These are phyloP conservation scores for Heliconius hermathena DNA, from an alignment of 1,140 invertebrate species.

Conservation along the genomic window DNA sequence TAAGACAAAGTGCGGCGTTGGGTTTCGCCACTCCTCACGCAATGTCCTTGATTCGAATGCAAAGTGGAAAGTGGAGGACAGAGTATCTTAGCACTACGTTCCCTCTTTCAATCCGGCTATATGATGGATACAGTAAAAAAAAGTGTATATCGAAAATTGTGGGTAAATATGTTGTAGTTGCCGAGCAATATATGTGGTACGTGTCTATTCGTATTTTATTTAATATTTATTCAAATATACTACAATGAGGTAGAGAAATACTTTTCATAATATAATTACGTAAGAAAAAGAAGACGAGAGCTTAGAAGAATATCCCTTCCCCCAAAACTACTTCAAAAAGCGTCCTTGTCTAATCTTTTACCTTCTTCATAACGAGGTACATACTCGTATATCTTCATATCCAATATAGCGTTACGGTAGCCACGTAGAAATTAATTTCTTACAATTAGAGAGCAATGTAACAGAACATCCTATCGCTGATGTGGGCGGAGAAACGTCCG, in stretches of 20 bases:
- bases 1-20: too few relatives aligned
- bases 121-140: too few relatives aligned
- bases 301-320: too few relatives aligned
- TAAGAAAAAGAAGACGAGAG: too few relatives aligned
- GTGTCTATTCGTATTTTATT: too few relatives aligned
- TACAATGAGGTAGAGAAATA: not conserved
- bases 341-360: not conserved
- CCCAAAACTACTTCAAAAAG: not conserved
- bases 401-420: slow-evolving; percentile 16
- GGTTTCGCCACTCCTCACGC: too few relatives aligned
- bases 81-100: not conserved
- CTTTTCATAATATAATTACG: too few relatives aligned
- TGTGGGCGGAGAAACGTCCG: slow-evolving; percentile 35
- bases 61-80: not conserved
- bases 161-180: too few relatives aligned
- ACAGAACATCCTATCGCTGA: slow-evolving; percentile 29
- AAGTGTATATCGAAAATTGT: too few relatives aligned
- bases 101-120: too few relatives aligned
- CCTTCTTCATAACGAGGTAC: not conserved
- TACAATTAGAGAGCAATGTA: slow-evolving; percentile 25
- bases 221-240: too few relatives aligned
- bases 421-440: slow-evolving; percentile 30
- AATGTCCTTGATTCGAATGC: not conserved
- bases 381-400: not conserved
- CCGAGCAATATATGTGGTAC: too few relatives aligned